Evolutionary conservation across 2,113 vertebrate genomes (phyloP).

Genomic region (Antigone vipio): DNA sequence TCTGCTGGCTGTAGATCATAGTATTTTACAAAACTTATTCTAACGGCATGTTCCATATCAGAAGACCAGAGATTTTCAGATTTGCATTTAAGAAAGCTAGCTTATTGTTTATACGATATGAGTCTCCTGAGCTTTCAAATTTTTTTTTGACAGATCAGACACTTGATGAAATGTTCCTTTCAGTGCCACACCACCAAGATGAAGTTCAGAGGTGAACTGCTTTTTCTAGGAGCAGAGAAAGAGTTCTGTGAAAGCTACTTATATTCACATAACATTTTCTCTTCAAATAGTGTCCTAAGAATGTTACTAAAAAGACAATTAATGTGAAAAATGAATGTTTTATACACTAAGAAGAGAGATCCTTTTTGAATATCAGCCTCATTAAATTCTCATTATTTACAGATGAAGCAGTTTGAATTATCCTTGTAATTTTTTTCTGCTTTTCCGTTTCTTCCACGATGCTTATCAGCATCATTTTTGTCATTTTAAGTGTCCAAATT

Average conservation of each 20-base stretch:
- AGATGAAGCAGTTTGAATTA: constrained; percentile 61
- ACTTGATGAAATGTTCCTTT: not conserved
- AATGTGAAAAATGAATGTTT: constrained; percentile 50
- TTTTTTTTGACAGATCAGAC: not conserved
- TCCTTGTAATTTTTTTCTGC: constrained; percentile 8
- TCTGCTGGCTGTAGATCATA: not conserved
- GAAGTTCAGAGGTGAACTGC: not conserved
- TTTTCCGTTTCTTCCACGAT: constrained; percentile 57
- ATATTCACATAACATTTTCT: not conserved
- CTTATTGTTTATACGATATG: not conserved
- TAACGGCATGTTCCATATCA: not conserved
- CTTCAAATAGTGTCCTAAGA: not conserved
- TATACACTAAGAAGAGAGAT: constrained; percentile 29
- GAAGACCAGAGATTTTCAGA: not conserved
- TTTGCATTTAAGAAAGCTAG: not conserved
- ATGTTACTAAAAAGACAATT: constrained; percentile 19
- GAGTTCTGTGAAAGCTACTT: not conserved
- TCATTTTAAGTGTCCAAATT: constrained; percentile 63
- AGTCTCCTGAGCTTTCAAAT: not conserved
- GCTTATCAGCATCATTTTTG: constrained; percentile 58
- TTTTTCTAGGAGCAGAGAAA: not conserved
- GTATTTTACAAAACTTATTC: not conserved
- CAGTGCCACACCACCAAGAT: not conserved
- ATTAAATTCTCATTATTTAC: constrained; percentile 75
- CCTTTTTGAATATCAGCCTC: constrained; percentile 46